These are phyloP conservation scores for Catagonus wagneri DNA, from an alignment of 2,113 vertebrate species.

Conservation along the genomic window DNA sequence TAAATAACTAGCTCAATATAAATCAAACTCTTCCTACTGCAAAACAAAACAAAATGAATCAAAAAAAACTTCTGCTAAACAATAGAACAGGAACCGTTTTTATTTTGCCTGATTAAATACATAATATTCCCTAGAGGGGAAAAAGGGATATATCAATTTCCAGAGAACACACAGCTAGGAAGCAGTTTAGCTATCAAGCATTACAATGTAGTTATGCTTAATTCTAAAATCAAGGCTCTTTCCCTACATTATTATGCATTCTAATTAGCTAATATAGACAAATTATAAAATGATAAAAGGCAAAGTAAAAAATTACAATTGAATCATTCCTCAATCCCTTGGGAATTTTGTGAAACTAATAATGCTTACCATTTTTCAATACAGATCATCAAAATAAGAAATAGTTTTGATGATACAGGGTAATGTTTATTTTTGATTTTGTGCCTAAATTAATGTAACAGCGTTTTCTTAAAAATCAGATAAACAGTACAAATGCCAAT, in stretches of 20 bases:
- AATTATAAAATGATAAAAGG: background rate
- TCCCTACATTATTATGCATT: background rate
- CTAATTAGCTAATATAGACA: background rate
- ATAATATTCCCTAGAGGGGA: background rate
- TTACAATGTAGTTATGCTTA: background rate
- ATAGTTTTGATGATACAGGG: background rate
- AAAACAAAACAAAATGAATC: background rate
- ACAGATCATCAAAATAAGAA: background rate
- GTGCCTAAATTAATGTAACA: background rate
- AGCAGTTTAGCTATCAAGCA: background rate
- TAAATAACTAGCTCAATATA: background rate
- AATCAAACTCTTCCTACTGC: background rate
- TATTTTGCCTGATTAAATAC: background rate
- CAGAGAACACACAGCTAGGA: background rate
- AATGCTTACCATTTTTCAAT: background rate
- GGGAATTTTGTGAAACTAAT: background rate
- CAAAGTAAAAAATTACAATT: background rate
- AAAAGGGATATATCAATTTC: background rate
- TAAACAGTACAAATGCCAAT: background rate
- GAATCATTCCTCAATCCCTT: background rate
- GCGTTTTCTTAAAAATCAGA: background rate
- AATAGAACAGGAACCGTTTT: background rate
- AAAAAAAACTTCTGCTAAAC: background rate
- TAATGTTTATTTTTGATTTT: background rate
- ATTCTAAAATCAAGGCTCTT: slow-evolving; percentile 25